Conservation (phyloP, 92 coral and sea anemone genomes). For the Palythoa heliodiscus region DNA sequence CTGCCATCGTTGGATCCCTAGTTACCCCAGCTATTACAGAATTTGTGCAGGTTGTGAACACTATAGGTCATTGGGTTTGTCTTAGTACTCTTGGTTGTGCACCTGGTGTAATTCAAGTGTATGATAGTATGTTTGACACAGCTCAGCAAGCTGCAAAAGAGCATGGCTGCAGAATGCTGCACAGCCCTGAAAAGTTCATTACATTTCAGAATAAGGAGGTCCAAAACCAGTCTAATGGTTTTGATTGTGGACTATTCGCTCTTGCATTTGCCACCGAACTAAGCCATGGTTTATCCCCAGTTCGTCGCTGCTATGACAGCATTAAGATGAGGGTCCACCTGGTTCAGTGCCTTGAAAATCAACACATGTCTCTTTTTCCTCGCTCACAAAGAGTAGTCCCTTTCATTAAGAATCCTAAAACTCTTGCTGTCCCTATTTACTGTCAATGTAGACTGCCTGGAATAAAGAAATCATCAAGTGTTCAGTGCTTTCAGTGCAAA, state of each 20-base stretch:
- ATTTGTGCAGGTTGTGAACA: slow-evolving; percentile 44
- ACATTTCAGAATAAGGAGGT: not conserved
- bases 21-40: slow-evolving; percentile 38
- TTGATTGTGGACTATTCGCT: slow-evolving; percentile 8
- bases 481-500: not conserved
- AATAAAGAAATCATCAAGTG: not conserved
- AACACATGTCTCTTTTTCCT: slow-evolving; percentile 6
- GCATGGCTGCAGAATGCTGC: slow-evolving; percentile 19
- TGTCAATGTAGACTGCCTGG: slow-evolving; percentile 4
- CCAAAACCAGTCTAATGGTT: not conserved
- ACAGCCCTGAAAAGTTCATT: not conserved
- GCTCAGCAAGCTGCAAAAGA: slow-evolving; percentile 7
- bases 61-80: slow-evolving; percentile 37
- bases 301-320: slow-evolving; percentile 10
- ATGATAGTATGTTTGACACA: not conserved
- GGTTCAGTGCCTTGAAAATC: not conserved
- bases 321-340: not conserved
- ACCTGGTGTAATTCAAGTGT: slow-evolving; percentile 11
- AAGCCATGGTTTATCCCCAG: slow-evolving; percentile 10
- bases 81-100: slow-evolving; percentile 31
- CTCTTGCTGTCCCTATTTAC: slow-evolving; percentile 6
- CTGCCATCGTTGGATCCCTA: not conserved
- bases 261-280: not conserved
- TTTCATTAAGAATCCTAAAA: not conserved
- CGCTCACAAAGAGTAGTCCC: not conserved